A percentile compares a stretch with the other conserved stretches of the same genome.
These are phyloP conservation scores for Murina feae DNA, from an alignment of 2,113 vertebrate species.

Conservation along the genomic window DNA sequence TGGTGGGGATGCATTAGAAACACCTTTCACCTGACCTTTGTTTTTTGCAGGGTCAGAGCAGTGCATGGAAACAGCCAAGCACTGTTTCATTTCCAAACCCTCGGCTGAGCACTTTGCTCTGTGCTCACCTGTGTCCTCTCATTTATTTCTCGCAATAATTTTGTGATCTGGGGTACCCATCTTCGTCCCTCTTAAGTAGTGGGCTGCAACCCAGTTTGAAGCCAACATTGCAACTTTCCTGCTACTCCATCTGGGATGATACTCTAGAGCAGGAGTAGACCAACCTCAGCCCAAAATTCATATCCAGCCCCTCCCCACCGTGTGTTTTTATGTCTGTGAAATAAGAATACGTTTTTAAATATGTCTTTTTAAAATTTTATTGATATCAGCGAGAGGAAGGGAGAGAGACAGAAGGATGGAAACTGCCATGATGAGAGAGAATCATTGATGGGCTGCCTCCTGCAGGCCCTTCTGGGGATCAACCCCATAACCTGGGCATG, in stretches of 20 bases:
- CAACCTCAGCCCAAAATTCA: accelerated
- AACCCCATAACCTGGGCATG: no score
- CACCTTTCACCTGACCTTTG: background rate
- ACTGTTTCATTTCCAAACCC: accelerated
- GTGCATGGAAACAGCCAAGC: accelerated
- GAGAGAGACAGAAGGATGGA: no score
- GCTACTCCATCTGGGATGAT: accelerated
- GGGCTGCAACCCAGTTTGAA: background rate
- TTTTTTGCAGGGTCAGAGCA: background rate
- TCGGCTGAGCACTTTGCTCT: background rate
- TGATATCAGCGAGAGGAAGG: no score
- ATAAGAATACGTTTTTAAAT: background rate
- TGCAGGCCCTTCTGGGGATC: no score
- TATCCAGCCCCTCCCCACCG: background rate
- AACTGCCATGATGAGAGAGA: no score
- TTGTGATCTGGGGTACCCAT: background rate
- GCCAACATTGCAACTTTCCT: background rate
- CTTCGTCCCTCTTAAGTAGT: background rate
- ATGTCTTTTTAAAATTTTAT: no score
- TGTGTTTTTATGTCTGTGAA: background rate
- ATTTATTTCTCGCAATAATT: background rate
- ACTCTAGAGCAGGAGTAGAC: background rate
- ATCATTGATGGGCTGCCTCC: no score
- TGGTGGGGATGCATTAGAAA: accelerated
- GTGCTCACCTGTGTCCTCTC: background rate